A percentile compares a stretch with the other conserved stretches of the same genome.
phyloP scores from a whole-genome alignment of 2,888 invertebrate species.

The Dryobotodes eremita region DNA sequence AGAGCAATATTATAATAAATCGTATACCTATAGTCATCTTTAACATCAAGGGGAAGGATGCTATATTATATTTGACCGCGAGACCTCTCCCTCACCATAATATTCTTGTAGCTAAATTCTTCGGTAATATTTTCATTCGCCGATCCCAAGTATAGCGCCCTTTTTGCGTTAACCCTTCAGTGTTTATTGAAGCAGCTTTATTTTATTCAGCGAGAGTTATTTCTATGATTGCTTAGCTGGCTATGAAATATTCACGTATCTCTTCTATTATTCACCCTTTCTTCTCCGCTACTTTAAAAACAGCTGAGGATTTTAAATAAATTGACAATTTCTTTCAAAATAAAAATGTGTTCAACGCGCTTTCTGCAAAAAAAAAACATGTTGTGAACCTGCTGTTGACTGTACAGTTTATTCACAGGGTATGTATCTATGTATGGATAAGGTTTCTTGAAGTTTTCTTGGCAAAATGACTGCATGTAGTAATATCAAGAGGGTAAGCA shows the following conservation, averaged over 20 bases:
- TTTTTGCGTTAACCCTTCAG: slow-evolving; percentile 51
- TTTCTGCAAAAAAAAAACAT: background rate
- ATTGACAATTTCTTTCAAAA: slow-evolving; percentile 5
- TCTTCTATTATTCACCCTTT: slow-evolving; percentile 37
- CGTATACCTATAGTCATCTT: background rate
- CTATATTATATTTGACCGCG: slow-evolving; percentile 35
- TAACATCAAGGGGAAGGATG: background rate
- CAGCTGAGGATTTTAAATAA: slow-evolving; percentile 11
- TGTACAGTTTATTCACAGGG: background rate
- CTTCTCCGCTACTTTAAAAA: slow-evolving; percentile 1
- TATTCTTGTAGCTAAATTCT: slow-evolving; percentile 19
- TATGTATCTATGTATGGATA: no score
- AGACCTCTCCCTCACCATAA: slow-evolving; percentile 11
- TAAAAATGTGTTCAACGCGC: background rate
- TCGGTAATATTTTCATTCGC: slow-evolving; percentile 54
- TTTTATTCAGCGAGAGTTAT: slow-evolving; percentile 54
- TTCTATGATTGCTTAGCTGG: slow-evolving; percentile 59
- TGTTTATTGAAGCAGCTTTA: slow-evolving; percentile 61
- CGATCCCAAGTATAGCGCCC: slow-evolving; percentile 26
- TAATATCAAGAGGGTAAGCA: no score
- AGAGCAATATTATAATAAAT: background rate
- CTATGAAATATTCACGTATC: slow-evolving; percentile 61
- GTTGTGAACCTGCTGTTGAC: background rate
- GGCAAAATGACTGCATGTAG: no score
- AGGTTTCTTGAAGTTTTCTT: no score